Evolutionary conservation across 1,140 invertebrate species (phyloP).

Genomic region (Drosophila kanapiae): DNA sequence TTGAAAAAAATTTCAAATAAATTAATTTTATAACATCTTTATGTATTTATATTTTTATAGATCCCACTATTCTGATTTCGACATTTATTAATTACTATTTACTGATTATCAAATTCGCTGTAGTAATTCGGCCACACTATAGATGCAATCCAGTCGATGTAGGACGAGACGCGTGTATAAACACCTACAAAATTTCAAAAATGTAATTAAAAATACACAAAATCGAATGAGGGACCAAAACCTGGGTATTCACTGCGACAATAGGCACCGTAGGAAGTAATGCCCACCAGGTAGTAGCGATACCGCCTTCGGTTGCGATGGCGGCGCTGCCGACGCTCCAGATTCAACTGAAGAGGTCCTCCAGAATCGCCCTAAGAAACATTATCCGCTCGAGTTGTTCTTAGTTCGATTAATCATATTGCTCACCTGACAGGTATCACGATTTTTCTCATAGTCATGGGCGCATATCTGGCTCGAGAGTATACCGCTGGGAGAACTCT

Average conservation of each 20-base stretch:
- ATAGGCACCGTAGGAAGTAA: constrained; percentile 78
- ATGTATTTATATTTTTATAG: neutral
- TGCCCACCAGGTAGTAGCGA: constrained; percentile 72
- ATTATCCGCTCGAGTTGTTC: too few relatives aligned
- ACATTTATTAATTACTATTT: constrained; percentile 11
- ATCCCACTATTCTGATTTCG: neutral
- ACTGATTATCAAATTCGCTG: constrained; percentile 38
- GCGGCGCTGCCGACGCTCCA: constrained; percentile 68
- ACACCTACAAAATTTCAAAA: constrained; percentile 63
- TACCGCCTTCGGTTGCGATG: constrained; percentile 28
- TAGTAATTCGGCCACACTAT: constrained; percentile 78
- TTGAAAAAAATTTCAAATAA: neutral
- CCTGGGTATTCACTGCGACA: constrained; percentile 77
- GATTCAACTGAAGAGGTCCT: constrained; percentile 63
- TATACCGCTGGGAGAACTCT: constrained; percentile 49
- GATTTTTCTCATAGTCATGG: constrained; percentile 58
- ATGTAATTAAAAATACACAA: neutral
- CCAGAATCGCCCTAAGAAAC: constrained; percentile 60
- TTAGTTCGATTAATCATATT: too few relatives aligned
- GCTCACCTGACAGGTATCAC: constrained; percentile 71
- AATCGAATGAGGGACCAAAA: neutral
- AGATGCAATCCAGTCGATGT: constrained; percentile 86
- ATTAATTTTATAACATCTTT: neutral
- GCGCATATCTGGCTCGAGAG: constrained; percentile 65
- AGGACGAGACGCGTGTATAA: constrained; percentile 86